These are phyloP conservation scores for Nerophis lumbriciformis DNA, from an alignment of 2,113 vertebrate species.

Conservation along the genomic window DNA sequence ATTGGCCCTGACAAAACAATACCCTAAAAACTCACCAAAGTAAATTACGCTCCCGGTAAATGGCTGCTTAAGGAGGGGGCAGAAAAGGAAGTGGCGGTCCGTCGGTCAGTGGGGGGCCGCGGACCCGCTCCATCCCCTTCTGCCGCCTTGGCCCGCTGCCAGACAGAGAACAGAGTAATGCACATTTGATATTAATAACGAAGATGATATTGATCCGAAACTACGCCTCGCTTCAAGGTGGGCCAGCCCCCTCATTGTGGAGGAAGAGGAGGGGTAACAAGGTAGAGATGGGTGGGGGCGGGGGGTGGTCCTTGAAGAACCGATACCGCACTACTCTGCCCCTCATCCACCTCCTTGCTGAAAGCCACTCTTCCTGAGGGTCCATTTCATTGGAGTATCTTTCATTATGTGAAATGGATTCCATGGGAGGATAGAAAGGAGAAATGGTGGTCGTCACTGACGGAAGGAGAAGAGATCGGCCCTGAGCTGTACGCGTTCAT, in stretches of 20 bases:
- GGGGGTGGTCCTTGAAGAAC: conserved; percentile 81
- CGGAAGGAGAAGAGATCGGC: conserved; percentile 26
- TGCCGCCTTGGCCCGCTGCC: conserved; percentile 78
- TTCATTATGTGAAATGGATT: conserved; percentile 97
- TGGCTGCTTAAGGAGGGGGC: conserved; percentile 74
- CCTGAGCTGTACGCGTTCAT: neutral
- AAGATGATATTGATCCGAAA: conserved; percentile 97
- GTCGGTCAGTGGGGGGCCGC: conserved; percentile 37
- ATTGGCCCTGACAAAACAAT: conserved; percentile 99
- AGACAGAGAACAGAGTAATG: conserved; percentile 98
- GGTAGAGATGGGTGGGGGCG: conserved; percentile 31
- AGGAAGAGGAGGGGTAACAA: conserved; percentile 30
- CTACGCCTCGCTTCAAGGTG: conserved; percentile 57
- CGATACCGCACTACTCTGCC: conserved; percentile 46
- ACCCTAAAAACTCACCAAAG: conserved; percentile 99
- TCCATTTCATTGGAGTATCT: conserved; percentile 93
- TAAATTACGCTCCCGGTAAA: conserved; percentile 97
- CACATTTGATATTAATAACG: conserved; percentile 99
- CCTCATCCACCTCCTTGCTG: conserved; percentile 70
- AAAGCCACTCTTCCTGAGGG: conserved; percentile 90
- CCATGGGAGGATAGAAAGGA: conserved; percentile 60
- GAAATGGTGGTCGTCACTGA: conserved; percentile 43
- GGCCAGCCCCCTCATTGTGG: conserved; percentile 30
- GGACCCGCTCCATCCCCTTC: neutral
- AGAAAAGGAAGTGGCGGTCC: conserved; percentile 59